phyloP scores from a whole-genome alignment of 2,888 invertebrate species.

The Drosophila kokeensis region DNA sequence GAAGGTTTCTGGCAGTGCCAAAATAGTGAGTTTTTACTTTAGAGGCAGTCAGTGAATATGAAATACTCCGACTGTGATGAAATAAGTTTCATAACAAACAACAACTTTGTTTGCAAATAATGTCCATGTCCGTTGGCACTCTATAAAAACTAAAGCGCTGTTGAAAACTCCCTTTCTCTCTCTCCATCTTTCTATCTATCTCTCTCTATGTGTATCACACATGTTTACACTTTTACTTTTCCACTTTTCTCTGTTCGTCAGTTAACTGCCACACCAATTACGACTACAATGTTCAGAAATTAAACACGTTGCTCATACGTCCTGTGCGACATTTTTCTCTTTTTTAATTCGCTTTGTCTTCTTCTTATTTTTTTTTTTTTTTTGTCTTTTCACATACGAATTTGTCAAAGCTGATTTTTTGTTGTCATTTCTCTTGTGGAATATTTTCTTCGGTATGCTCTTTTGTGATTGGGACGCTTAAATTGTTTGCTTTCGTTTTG shows the following conservation, averaged over 20 bases:
- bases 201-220: not conserved
- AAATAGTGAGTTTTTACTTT: not conserved
- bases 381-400: constrained; percentile 17
- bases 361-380: constrained; percentile 20
- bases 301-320: constrained; percentile 73
- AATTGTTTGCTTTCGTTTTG: constrained; percentile 37
- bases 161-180: not conserved
- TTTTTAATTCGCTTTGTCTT: constrained; percentile 23
- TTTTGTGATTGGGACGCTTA: constrained; percentile 25
- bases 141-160: not conserved
- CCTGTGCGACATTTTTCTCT: constrained; percentile 39
- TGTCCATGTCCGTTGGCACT: too few species aligned
- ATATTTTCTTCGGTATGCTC: constrained; percentile 27
- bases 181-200: not conserved
- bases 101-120: not conserved
- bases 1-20: not conserved
- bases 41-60: not conserved
- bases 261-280: constrained; percentile 67
- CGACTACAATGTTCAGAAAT: constrained; percentile 69
- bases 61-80: not conserved
- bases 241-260: constrained; percentile 17
- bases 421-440: constrained; percentile 6
- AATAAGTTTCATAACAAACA: not conserved
- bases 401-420: constrained; percentile 43
- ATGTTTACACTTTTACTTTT: not conserved